A percentile compares a stretch with the other conserved stretches of the same genome.
Conservation (phyloP, 2,797 vertebrate genomes). For the Stomatorhinus walkeri region DNA sequence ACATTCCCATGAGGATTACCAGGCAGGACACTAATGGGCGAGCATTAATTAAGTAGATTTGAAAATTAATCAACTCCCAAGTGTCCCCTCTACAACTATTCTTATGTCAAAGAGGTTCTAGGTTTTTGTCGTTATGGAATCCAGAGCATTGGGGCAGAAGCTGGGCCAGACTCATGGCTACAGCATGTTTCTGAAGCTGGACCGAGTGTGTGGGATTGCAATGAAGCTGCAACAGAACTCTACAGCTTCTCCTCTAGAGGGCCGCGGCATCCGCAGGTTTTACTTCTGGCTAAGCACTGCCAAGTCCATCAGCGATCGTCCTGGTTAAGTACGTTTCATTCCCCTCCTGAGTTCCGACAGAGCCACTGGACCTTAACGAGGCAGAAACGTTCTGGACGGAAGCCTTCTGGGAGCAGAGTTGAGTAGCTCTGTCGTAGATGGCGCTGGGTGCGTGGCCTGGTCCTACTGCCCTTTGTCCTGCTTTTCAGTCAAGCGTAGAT, state of each 20-base stretch:
- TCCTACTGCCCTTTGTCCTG: neutral
- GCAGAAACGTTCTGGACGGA: neutral
- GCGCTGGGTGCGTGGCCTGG: neutral
- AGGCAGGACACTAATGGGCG: conserved; percentile 31
- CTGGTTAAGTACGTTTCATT: neutral
- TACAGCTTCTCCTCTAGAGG: neutral
- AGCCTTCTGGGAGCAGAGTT: neutral
- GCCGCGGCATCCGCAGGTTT: neutral
- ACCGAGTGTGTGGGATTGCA: neutral
- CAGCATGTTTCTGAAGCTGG: neutral
- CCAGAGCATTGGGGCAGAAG: neutral
- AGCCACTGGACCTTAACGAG: neutral
- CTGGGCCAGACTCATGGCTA: neutral
- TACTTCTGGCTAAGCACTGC: neutral
- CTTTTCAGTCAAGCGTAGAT: neutral
- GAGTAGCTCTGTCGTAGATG: neutral
- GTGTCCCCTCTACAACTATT: neutral
- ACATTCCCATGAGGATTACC: conserved; percentile 44
- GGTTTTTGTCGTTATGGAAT: neutral
- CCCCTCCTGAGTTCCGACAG: neutral
- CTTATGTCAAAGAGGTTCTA: neutral
- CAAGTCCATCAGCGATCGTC: neutral
- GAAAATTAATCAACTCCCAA: conserved; percentile 13
- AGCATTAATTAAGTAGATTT: conserved; percentile 33
- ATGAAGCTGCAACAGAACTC: neutral